Conservation (phyloP, 2,888 invertebrate genomes). For the Drosophila longiperda region DNA sequence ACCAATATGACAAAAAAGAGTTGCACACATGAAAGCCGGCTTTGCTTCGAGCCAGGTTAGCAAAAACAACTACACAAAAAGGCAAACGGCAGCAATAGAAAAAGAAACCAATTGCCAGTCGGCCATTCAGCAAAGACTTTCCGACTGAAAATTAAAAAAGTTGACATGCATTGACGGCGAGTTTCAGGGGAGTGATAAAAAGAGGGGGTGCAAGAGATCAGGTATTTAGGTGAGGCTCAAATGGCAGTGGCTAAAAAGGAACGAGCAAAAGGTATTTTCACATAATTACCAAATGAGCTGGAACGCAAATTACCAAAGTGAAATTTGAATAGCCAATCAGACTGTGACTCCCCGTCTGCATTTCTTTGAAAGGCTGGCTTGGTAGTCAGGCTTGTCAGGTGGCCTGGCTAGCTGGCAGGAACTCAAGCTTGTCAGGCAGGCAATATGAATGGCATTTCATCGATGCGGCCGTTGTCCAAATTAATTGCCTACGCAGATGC, state of each 20-base stretch:
- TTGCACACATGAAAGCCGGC: slow-evolving; percentile 48
- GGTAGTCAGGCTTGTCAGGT: slow-evolving; percentile 14
- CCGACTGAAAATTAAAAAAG: slow-evolving; percentile 67
- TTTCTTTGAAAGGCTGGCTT: slow-evolving; percentile 42
- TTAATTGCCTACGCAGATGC: slow-evolving; percentile 78
- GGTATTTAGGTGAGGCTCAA: slow-evolving; percentile 38
- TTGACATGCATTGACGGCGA: slow-evolving; percentile 73
- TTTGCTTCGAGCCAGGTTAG: slow-evolving; percentile 34
- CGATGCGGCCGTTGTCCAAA: slow-evolving; percentile 72
- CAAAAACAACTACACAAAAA: slow-evolving; percentile 39
- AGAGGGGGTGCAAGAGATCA: slow-evolving; percentile 3
- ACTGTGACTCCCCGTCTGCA: slow-evolving; percentile 33
- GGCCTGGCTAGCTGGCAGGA: slow-evolving; percentile 7
- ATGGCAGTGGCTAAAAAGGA: slow-evolving; percentile 56
- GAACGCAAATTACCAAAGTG: slow-evolving; percentile 69
- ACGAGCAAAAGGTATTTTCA: slow-evolving; percentile 73
- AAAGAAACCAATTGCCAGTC: slow-evolving; percentile 42
- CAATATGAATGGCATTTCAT: slow-evolving; percentile 81
- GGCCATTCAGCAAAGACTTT: slow-evolving; percentile 30
- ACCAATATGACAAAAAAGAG: slow-evolving; percentile 64
- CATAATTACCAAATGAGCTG: slow-evolving; percentile 78
- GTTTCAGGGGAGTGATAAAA: slow-evolving; percentile 25
- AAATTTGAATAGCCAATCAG: slow-evolving; percentile 70
- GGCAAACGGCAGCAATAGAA: slow-evolving; percentile 11
- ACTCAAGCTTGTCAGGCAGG: slow-evolving; percentile 32